Base-by-base conservation (phyloP, 2,797 vertebrate genomes). In the Catharus ustulatus region DNA sequence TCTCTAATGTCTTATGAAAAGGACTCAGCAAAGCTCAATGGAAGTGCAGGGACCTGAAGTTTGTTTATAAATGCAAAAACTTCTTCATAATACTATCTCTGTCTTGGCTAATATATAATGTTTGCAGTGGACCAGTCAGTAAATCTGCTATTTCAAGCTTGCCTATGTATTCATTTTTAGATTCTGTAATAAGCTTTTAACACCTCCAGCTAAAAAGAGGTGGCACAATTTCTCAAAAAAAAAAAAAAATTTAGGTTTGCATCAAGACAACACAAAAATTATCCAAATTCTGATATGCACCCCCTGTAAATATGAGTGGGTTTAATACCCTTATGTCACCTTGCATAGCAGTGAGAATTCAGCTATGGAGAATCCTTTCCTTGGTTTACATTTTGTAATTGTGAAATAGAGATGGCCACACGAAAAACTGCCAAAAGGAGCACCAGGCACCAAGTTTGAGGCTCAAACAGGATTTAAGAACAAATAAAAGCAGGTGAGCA, bases 401-500 rank as follows among this genome's bases (percentile, higher is more conserved):
- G 63, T 55, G 66, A 64, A 88, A 80, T 40, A 74, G 21, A 92
- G 68, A 62, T 10, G 18, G n/a, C 45, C 89, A 96, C 79, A 14
- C 49, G 80, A 54, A 38, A 69, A 93, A 42, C 22, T 57, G 67
- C 62, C 45, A 36, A 8, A 81, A 95, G 79, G 49, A 71, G 32
- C 61, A 90, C 54, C 3, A 61, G 24, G n/a, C 55, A 68, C 45
- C 17, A 48, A 90, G 83, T 85, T 68, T 94, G 87, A 48, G 72
- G 55, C 67, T 90, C 74, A 96, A 93, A 94, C 63, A 76, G 97
- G 80, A 90, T 81, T 92, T 92, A 87, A 88, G 78, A 94, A 81
- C 34, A 94, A 95, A 94, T 83, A 92, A 91, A 95, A 93, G 48
- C 49, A 83, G 51, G 52, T 19, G 34, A 96, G 94, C 42, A 68